phyloP scores from a whole-genome alignment of 2,113 vertebrate species.

The Rousettus leschenaultii region DNA sequence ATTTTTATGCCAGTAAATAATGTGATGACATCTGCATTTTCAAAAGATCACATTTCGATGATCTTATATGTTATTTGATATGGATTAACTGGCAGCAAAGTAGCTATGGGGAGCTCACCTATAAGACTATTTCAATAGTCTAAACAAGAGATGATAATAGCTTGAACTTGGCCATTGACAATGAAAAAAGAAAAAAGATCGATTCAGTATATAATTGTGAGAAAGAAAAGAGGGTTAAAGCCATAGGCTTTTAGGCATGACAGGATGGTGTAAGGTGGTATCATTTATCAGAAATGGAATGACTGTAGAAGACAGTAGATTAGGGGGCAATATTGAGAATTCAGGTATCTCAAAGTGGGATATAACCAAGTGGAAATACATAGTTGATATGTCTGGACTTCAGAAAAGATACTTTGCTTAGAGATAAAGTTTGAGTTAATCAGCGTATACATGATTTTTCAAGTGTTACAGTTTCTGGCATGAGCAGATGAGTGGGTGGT shows the following conservation, averaged over 20 bases:
- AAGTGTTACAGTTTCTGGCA: background rate
- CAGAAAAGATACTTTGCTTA: background rate
- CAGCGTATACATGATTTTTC: background rate
- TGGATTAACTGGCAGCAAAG: background rate
- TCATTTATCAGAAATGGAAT: background rate
- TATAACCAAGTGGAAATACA: background rate
- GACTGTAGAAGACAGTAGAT: background rate
- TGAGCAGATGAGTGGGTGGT: background rate
- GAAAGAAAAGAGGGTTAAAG: background rate
- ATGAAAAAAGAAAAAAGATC: background rate
- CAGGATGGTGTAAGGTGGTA: background rate
- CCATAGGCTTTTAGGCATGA: background rate
- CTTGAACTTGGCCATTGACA: background rate
- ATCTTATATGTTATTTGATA: background rate
- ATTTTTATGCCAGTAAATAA: slow-evolving; percentile 23
- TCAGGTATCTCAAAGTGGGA: background rate
- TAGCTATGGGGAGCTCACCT: background rate
- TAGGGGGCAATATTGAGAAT: background rate
- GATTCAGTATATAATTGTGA: background rate
- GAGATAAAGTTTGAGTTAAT: background rate
- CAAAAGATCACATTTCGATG: background rate
- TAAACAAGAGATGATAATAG: background rate
- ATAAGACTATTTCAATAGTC: background rate
- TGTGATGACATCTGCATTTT: background rate
- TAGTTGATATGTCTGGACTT: background rate